A percentile compares a stretch with the other conserved stretches of the same genome.
Conservation (phyloP, 2,113 vertebrate genomes). For the Psophia crepitans region DNA sequence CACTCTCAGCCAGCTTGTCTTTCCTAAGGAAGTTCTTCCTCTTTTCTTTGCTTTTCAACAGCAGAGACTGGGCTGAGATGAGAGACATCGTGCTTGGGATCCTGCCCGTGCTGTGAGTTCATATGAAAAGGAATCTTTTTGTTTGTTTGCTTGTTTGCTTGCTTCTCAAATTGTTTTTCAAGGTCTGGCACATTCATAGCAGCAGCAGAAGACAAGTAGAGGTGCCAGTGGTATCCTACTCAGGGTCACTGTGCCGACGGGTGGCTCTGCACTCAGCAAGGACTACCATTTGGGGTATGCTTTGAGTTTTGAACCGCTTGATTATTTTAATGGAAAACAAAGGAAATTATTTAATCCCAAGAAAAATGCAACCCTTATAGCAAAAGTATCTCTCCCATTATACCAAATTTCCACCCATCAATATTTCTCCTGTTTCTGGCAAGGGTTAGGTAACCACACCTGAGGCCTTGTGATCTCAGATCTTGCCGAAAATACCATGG, state of each 20-base stretch:
- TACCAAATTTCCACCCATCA: background rate
- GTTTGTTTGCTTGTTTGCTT: slow-evolving; percentile 55
- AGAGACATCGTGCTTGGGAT: slow-evolving; percentile 53
- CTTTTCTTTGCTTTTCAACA: slow-evolving; percentile 42
- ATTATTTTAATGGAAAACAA: slow-evolving; percentile 15
- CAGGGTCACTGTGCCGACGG: background rate
- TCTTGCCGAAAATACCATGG: background rate
- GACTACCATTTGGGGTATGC: background rate
- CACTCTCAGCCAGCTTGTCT: background rate
- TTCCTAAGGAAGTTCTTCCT: slow-evolving; percentile 32
- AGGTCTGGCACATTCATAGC: slow-evolving; percentile 25
- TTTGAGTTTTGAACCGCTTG: background rate
- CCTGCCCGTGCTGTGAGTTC: slow-evolving; percentile 27
- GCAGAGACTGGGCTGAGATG: slow-evolving; percentile 24
- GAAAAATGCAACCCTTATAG: background rate
- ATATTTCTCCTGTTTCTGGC: background rate
- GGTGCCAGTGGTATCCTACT: background rate
- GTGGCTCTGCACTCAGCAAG: background rate
- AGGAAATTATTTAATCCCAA: slow-evolving; percentile 1
- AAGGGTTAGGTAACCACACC: background rate
- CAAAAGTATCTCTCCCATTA: background rate
- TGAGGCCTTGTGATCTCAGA: background rate
- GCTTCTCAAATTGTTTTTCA: slow-evolving; percentile 47
- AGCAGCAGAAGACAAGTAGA: background rate
- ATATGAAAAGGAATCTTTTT: slow-evolving; percentile 50